Percentiles rank a stretch among this genome's conserved stretches.
These are phyloP conservation scores for Leptodactylus fuscus DNA, from an alignment of 2,113 vertebrate species.

Conservation along the genomic window DNA sequence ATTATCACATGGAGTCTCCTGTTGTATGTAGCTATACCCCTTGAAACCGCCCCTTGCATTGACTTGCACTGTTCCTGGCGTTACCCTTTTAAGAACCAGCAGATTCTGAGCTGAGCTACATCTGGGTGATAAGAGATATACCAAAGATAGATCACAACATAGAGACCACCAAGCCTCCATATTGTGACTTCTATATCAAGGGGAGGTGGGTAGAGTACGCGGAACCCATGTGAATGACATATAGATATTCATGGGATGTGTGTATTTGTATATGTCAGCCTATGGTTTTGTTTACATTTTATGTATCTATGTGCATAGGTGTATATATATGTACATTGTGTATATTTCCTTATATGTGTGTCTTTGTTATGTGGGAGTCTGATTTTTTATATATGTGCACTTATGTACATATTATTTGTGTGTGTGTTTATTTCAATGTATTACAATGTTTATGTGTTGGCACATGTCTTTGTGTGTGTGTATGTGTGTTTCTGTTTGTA, in stretches of 20 bases:
- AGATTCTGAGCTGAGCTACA: slow-evolving; percentile 48
- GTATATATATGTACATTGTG: too few species aligned
- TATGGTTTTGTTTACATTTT: background rate
- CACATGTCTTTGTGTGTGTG: too few species aligned
- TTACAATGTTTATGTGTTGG: too few species aligned
- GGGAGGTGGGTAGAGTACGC: slow-evolving; percentile 64
- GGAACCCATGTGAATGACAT: background rate
- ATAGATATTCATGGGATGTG: background rate
- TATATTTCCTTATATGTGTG: too few species aligned
- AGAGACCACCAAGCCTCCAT: background rate
- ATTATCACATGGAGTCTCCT: background rate
- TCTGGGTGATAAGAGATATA: slow-evolving; percentile 47
- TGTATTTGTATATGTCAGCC: background rate
- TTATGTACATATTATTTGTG: background rate
- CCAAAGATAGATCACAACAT: slow-evolving; percentile 42
- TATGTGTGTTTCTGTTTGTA: background rate
- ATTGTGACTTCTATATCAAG: slow-evolving; percentile 44
- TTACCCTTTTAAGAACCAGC: slow-evolving; percentile 54
- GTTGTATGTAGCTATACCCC: slow-evolving; percentile 40
- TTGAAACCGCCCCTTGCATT: slow-evolving; percentile 1
- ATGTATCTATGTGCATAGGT: background rate
- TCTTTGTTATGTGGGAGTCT: too few species aligned
- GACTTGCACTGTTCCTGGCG: background rate
- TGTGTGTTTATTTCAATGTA: background rate
- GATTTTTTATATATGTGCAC: background rate